Base-by-base conservation (phyloP, 2,888 invertebrate genomes). In the Ceraclea dissimilis region DNA sequence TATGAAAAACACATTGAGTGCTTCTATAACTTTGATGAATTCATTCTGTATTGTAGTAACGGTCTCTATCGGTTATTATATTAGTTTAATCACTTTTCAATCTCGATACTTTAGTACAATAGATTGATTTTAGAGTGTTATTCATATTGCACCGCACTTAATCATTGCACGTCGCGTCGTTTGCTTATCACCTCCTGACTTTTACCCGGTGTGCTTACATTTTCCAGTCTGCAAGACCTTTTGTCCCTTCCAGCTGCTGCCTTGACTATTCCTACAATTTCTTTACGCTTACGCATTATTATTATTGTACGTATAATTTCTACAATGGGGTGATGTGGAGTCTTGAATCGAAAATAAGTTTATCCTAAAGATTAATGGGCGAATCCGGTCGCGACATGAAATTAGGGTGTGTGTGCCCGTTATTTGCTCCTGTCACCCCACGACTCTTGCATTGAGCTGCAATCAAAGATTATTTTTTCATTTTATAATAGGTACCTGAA, bases 361-460 rank as follows among this genome's bases (percentile, higher is more conserved):
- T 56, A 53, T 53, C 56, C 58, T 51, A 47, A 56, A 56, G 60
- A 60, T 60, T 60, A 58, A 60, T 56, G 54, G 57, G 57, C 48
- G 53, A 51, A 57, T 54, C 58, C 51, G 51, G 54, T 58, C 48
- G 51, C 31, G 51, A 39, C 13, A 10, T 46, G 50, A 48, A 50
- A 26, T 49, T 39, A 48, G 52, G 59, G 49, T 22, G 48, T 47
- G 48, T 47, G 48, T 51, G 39, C 49, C 52, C 53, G 52, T 49
- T 52, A 44, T 31, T 51, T 33, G 49, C 46, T 31, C 39, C 33
- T 43, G 43, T 34, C 49, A 31, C 48, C 49, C 54, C 51, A 20
- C 48, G 39, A 53, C 31, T 34, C 44, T 43, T 46, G 56, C 51
- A 49, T 52, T 51, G 50, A 46, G 21, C 5, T 52, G 34, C 22